Evolutionary conservation across 2,888 invertebrate species (phyloP).

Genomic region (Rhagophthalmus giganteus): DNA sequence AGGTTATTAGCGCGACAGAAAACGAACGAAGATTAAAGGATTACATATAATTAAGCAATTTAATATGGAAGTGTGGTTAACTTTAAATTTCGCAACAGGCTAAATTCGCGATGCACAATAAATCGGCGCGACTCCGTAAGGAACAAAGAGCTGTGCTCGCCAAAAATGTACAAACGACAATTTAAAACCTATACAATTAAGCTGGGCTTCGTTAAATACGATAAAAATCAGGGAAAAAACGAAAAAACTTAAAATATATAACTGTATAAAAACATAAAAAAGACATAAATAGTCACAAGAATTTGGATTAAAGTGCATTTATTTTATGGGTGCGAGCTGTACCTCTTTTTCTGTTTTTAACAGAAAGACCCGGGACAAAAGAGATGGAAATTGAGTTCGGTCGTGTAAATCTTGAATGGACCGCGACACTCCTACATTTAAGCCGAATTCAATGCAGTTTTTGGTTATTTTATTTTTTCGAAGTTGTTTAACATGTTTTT

Average conservation of each 20-base stretch:
- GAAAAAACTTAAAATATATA: slow-evolving; percentile 31
- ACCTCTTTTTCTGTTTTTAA: slow-evolving; percentile 7
- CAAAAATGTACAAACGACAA: slow-evolving; percentile 1
- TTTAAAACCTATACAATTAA: slow-evolving; percentile 30
- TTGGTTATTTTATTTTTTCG: slow-evolving; percentile 33
- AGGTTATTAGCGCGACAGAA: too few relatives aligned
- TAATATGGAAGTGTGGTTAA: neutral
- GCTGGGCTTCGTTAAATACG: slow-evolving; percentile 32
- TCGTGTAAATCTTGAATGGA: slow-evolving; percentile 19
- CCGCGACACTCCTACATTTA: slow-evolving; percentile 38
- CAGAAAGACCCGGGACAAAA: slow-evolving; percentile 1
- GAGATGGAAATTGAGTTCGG: slow-evolving; percentile 12
- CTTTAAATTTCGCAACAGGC: neutral
- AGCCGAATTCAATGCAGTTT: slow-evolving; percentile 37
- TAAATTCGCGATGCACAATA: neutral
- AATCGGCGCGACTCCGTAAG: neutral
- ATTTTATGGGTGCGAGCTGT: slow-evolving; percentile 13
- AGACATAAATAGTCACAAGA: slow-evolving; percentile 37
- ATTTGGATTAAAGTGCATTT: slow-evolving; percentile 36
- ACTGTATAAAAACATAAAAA: slow-evolving; percentile 36
- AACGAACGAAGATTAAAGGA: too few relatives aligned
- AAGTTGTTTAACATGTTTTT: slow-evolving; percentile 36
- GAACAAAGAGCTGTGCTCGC: neutral
- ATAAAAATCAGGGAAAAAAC: slow-evolving; percentile 34
- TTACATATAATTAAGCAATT: neutral